Percentiles rank a stretch among this genome's conserved stretches.
phyloP scores from a whole-genome alignment of 2,888 invertebrate genomes.

The Standfussiana lucernea region DNA sequence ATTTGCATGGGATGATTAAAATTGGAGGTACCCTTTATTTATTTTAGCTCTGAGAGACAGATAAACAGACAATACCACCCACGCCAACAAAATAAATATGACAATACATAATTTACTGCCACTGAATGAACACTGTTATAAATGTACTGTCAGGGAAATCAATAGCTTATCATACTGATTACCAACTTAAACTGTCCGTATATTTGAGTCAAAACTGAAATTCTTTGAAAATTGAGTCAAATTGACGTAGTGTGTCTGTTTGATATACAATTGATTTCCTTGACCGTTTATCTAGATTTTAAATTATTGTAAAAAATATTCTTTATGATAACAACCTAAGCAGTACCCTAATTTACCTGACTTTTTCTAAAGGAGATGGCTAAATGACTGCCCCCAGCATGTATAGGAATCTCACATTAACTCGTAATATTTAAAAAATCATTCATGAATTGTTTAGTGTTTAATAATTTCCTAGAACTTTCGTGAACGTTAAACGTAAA shows the following conservation, averaged over 20 bases:
- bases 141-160: background rate
- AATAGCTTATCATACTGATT: background rate
- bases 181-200: background rate
- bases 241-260: background rate
- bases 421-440: too few species aligned
- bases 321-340: background rate
- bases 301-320: background rate
- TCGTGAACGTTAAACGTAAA: too few species aligned
- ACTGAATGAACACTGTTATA: background rate
- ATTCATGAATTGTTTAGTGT: too few species aligned
- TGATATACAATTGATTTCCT: background rate
- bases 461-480: too few species aligned
- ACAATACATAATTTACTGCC: background rate
- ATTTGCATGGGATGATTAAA: conserved; percentile 19
- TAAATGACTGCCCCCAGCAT: too few species aligned
- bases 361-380: too few species aligned
- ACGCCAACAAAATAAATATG: background rate
- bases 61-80: background rate
- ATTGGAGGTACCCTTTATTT: background rate
- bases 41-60: background rate
- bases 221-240: background rate
- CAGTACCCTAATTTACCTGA: background rate
- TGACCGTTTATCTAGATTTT: background rate
- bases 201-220: background rate
- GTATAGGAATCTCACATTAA: too few species aligned